Evolutionary conservation across 2,888 invertebrate species (phyloP), one percentile per base, ranked within the genome.

Genomic region (Chydorus sphaericus): DNA sequence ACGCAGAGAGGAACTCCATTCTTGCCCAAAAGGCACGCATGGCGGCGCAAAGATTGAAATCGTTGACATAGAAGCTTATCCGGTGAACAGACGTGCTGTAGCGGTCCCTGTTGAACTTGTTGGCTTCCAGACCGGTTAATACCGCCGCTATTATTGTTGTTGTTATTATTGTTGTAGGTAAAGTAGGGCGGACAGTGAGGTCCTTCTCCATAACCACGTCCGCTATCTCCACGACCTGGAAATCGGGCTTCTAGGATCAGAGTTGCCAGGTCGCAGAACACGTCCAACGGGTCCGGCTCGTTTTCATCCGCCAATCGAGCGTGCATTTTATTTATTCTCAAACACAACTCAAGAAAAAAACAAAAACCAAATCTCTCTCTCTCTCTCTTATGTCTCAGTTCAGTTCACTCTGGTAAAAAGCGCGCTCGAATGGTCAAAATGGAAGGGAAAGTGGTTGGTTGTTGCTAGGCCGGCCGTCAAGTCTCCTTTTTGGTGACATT

Each of bases 1-100:
- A 90, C 80, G 68, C 85, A 85, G 64, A 88, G 73, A 1, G 85
- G 83, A 58, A 82, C 78, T 62, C 77, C 76, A 64, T 83, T 82
- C 59, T 75, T 75, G 79, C 82, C 84, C 62, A 85, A 70, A 57
- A 80, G 75, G 62, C 77, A 71, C 65, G 79, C 74, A 64, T 77
- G 75, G 53, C 71, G 70, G 57, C 72, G 71, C 60, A 77, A 69
- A 60, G 71, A 71, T 59, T 73, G 72, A 57, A 75, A 76, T 62
- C 74, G 72, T 59, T 70, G 69, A 67, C 80, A 80, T 78, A 79
- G 66, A 5, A 63, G 52, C 44, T 8, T 33, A n/a, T 14, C 18
- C 11, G 57, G 51, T 11, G 16, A 14, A 31, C 33, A 55, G 20
- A 36, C 44, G 18, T 30, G 44, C 23, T 44, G 44, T 6, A 23